A percentile compares a stretch with the other conserved stretches of the same genome.
Conservation (phyloP, 2,113 vertebrate genomes). For the Phylloscopus whistleri region DNA sequence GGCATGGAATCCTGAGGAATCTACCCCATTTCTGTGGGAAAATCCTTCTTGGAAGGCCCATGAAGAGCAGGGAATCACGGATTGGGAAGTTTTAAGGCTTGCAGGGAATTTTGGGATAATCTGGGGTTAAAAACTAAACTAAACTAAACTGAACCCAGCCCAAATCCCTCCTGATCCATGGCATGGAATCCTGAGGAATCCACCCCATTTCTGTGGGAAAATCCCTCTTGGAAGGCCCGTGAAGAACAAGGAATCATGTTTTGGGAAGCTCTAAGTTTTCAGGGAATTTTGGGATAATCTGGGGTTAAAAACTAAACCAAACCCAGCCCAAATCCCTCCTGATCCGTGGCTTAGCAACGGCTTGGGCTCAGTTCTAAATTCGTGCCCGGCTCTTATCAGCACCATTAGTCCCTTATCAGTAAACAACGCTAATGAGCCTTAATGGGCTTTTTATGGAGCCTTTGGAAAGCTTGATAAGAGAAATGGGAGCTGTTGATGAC, state of each 20-base stretch:
- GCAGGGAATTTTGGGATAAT: not conserved
- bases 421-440: not conserved
- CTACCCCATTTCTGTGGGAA: not conserved
- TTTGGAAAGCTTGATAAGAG: not conserved
- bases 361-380: not conserved
- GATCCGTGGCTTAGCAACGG: constrained; percentile 10
- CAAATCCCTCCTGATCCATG: not conserved
- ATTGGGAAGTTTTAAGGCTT: not conserved
- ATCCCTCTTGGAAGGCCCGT: fast-evolving
- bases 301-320: not conserved
- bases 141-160: not conserved
- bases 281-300: not conserved
- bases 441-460: not conserved
- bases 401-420: not conserved
- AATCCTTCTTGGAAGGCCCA: not conserved
- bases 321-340: not conserved
- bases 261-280: fast-evolving
- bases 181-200: not conserved
- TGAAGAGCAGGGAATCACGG: not conserved
- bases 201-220: not conserved
- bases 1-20: not conserved
- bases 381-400: not conserved
- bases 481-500: not conserved
- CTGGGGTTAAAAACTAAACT: not conserved
- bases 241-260: fast-evolving